Base-by-base conservation (phyloP, 1,140 invertebrate species). In the Pseudomyrmex sp. region DNA sequence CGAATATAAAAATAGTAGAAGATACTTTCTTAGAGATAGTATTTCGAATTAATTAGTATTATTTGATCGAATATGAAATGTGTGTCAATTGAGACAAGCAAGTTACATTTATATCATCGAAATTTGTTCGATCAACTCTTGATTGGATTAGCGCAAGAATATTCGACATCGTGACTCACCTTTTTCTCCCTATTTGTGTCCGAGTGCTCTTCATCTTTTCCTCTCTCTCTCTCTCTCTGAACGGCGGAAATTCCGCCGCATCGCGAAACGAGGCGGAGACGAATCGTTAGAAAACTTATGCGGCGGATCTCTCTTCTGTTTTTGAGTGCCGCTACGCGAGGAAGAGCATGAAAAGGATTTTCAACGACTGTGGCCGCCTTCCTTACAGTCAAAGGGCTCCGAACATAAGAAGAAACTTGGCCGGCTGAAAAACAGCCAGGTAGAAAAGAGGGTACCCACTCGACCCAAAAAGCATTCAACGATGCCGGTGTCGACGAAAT, bases 381-480 rank as follows among this genome's bases (percentile, higher is more conserved):
- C 15, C 61, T 63, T 46, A 56, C 26, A 72, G 85, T 87, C 84
- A 88, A 86, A 88, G 80, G 35, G 70, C 69, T 84, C 63, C 56
- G 23, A 65, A 26, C 73, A 15, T 73, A 76, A 18, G 23, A 54
- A n/a, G 44, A 69, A 84, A 76, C 70, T 76, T 74, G 62, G 85
- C 63, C 73, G 82, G 52, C 18, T 75, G 52, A 87, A 84, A 87
- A 88, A 74, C 75, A 82, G 44, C 23, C 18, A 54, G 62, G n/a
- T 72, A 85, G 56, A 74, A 84, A 56, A 52, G 70, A 79, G 5
- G 35, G 35, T 35, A 35, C 35, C 82, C 76, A 82, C 86, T 88
- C 86, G 87, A 89, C 87, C 87, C 74, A 89, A 80, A 89, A 89
- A 88, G 63, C 69, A 84, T 80, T 86, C 48, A 23, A 79, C 10